A percentile compares a stretch with the other conserved stretches of the same genome.
phyloP scores from a whole-genome alignment of 1,140 invertebrate species.

The Papilio glaucus region DNA sequence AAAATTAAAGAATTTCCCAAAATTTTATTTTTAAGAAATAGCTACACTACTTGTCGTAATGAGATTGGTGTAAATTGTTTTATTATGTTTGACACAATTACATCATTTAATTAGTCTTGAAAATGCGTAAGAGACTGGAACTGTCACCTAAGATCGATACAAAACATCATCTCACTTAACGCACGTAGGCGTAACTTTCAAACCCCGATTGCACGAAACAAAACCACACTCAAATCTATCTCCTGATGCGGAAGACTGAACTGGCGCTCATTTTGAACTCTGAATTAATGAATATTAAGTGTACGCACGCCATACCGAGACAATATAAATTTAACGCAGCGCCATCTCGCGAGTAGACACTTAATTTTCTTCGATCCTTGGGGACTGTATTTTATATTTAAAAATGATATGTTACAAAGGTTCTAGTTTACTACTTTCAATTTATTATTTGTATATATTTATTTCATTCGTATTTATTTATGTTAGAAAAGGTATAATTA shows the following conservation, averaged over 20 bases:
- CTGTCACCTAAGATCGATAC: neutral
- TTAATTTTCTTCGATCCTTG: slow-evolving; percentile 54
- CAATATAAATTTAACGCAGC: slow-evolving; percentile 47
- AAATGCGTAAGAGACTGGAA: neutral
- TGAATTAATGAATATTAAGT: slow-evolving; percentile 75
- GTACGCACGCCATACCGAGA: slow-evolving; percentile 48
- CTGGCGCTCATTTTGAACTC: slow-evolving; percentile 50
- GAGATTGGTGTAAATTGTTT: too few relatives aligned
- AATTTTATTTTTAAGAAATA: too few relatives aligned
- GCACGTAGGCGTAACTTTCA: slow-evolving; percentile 8
- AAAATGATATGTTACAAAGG: neutral
- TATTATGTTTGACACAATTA: too few relatives aligned
- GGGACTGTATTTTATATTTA: slow-evolving; percentile 46
- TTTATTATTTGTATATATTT: too few relatives aligned
- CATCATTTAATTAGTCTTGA: neutral
- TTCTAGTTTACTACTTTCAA: neutral
- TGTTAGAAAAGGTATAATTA: too few relatives aligned
- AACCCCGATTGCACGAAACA: slow-evolving; percentile 49
- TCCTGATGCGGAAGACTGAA: slow-evolving; percentile 55
- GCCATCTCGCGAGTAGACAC: slow-evolving; percentile 59
- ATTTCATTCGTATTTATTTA: too few relatives aligned
- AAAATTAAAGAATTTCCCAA: too few relatives aligned
- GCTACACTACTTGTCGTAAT: too few relatives aligned
- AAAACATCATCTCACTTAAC: neutral
- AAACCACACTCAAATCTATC: slow-evolving; percentile 57